phyloP scores from a whole-genome alignment of 1,140 invertebrate species.

The Wasmannia auropunctata region DNA sequence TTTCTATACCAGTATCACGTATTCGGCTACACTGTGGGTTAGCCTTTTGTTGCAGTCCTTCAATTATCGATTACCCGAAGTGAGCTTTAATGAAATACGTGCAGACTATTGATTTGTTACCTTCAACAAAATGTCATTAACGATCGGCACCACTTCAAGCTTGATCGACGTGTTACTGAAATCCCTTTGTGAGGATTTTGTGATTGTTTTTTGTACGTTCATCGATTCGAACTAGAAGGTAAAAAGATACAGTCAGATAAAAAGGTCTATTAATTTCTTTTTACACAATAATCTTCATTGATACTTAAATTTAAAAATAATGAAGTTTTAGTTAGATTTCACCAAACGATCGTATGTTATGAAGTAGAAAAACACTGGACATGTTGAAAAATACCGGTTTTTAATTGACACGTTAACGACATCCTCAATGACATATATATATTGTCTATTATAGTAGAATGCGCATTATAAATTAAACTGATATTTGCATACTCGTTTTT shows the following conservation, averaged over 20 bases:
- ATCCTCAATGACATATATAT: not conserved
- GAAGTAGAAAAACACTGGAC: not conserved
- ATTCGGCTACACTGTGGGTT: too few relatives aligned
- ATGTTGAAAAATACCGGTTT: not conserved
- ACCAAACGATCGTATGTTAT: not conserved
- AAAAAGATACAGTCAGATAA: not conserved
- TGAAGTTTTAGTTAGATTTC: not conserved
- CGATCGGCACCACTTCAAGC: not conserved
- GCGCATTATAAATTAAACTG: not conserved
- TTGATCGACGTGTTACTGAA: not conserved
- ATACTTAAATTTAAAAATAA: too few relatives aligned
- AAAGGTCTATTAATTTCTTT: not conserved
- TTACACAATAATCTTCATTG: not conserved
- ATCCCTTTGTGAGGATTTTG: too few relatives aligned
- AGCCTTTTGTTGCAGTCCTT: too few relatives aligned
- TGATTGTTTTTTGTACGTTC: not conserved
- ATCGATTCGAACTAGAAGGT: not conserved
- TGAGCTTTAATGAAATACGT: not conserved
- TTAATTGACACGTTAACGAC: not conserved
- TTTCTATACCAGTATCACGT: too few relatives aligned
- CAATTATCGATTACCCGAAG: not conserved
- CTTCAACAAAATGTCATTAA: conserved; percentile 75
- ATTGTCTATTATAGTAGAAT: not conserved
- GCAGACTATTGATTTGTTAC: conserved; percentile 55
- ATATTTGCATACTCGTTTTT: too few relatives aligned